A percentile compares a stretch with the other conserved stretches of the same genome.
Evolutionary conservation across 2,888 invertebrate species (phyloP).

Genomic region (Aplocera efformata): DNA sequence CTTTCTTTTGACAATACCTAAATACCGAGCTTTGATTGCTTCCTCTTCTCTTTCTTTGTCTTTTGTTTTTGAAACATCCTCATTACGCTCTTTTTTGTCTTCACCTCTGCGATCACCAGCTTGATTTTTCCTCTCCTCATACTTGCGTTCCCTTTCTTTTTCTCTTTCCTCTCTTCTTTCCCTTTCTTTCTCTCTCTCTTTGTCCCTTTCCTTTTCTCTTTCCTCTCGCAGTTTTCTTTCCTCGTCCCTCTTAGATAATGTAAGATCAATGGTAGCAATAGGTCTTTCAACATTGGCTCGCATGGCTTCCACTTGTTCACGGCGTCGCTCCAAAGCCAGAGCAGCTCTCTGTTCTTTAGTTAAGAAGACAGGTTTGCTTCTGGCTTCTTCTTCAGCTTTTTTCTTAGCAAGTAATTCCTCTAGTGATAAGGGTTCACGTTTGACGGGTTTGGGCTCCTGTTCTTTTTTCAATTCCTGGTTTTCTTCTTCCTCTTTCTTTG

Average conservation of each 20-base stretch:
- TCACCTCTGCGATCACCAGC: constrained; percentile 70
- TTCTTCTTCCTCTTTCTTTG: constrained; percentile 58
- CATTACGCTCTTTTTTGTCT: constrained; percentile 71
- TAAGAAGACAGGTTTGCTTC: constrained; percentile 97
- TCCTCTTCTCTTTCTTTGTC: constrained; percentile 96
- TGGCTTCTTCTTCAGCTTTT: constrained; percentile 96
- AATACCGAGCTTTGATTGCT: constrained; percentile 96
- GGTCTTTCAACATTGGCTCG: constrained; percentile 82
- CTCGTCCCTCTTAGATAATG: constrained; percentile 73
- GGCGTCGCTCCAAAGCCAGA: constrained; percentile 92
- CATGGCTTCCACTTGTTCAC: constrained; percentile 92
- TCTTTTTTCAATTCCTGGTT: constrained; percentile 58
- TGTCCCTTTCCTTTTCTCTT: constrained; percentile 68
- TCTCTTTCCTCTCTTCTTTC: constrained; percentile 83
- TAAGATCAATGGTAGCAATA: constrained; percentile 68
- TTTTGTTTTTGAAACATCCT: constrained; percentile 81
- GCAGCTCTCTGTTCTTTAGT: constrained; percentile 97
- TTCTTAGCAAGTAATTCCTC: constrained; percentile 97
- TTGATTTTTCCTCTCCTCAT: constrained; percentile 72
- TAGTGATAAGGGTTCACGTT: constrained; percentile 93
- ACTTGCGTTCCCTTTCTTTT: constrained; percentile 67
- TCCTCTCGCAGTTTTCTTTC: constrained; percentile 64
- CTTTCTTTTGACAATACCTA: constrained; percentile 96
- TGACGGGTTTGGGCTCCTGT: constrained; percentile 53
- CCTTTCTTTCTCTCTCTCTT: constrained; percentile 67